phyloP scores from a whole-genome alignment of 2,888 invertebrate genomes.

The Phalera bucephala region DNA sequence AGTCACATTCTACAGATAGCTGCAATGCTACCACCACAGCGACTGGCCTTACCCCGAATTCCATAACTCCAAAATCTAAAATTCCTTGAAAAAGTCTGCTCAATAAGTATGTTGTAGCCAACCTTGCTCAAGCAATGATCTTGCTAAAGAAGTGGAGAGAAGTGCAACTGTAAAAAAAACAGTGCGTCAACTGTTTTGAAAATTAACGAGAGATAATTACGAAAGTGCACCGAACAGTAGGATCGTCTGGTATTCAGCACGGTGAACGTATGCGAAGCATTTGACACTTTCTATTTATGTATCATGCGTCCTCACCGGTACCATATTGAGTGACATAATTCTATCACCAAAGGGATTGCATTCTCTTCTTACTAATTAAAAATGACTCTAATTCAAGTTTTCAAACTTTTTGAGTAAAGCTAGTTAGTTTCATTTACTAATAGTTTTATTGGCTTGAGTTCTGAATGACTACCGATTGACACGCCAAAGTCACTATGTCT shows the following conservation, averaged over 20 bases:
- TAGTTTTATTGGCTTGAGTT: too few relatives aligned
- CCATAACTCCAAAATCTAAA: conserved; percentile 22
- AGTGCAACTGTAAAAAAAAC: conserved; percentile 23
- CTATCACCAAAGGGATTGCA: conserved; percentile 33
- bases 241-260: conserved; percentile 57
- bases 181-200: conserved; percentile 24
- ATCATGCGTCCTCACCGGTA: conserved; percentile 46
- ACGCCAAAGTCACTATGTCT: too few relatives aligned
- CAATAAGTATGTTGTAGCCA: conserved; percentile 7
- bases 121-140: conserved; percentile 8
- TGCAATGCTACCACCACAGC: conserved; percentile 9
- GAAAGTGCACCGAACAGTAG: conserved; percentile 27
- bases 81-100: conserved; percentile 27
- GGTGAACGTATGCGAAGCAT: conserved; percentile 52
- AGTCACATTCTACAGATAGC: conserved; percentile 18
- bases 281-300: conserved; percentile 77
- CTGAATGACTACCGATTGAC: too few relatives aligned
- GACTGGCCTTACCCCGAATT: conserved; percentile 34
- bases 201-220: conserved; percentile 36
- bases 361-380: conserved; percentile 23
- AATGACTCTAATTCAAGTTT: background rate
- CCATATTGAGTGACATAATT: conserved; percentile 58
- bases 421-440: too few relatives aligned
- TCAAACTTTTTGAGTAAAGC: too few relatives aligned
- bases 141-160: conserved; percentile 2